These are phyloP conservation scores for Agrochola lota DNA, from an alignment of 2,888 invertebrate genomes.

Conservation along the genomic window DNA sequence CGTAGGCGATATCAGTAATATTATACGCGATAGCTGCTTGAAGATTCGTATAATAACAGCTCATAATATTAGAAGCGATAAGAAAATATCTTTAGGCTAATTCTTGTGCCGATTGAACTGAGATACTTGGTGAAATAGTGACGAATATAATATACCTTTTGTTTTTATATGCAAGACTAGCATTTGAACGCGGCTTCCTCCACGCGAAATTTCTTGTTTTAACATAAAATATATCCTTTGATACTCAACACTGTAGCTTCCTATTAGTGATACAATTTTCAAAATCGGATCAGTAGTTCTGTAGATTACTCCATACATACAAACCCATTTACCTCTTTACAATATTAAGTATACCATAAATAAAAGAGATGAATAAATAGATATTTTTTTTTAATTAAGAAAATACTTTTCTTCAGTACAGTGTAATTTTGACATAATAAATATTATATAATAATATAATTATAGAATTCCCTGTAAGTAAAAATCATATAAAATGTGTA, in stretches of 20 bases:
- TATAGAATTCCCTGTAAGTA: not conserved
- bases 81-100: conserved; percentile 36
- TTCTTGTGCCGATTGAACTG: conserved; percentile 10
- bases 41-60: conserved; percentile 49
- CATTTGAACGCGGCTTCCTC: too few relatives aligned
- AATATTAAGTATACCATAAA: too few relatives aligned
- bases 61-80: conserved; percentile 21
- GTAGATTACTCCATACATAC: too few relatives aligned
- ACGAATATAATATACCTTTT: not conserved
- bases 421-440: not conserved
- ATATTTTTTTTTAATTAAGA: too few relatives aligned
- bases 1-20: conserved; percentile 55
- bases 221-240: too few relatives aligned
- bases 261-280: too few relatives aligned
- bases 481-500: not conserved
- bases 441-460: not conserved
- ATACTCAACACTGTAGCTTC: too few relatives aligned
- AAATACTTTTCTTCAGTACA: not conserved
- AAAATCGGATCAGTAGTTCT: too few relatives aligned
- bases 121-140: not conserved
- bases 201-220: too few relatives aligned
- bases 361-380: too few relatives aligned
- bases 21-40: conserved; percentile 37
- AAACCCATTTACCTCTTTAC: too few relatives aligned
- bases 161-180: not conserved